A percentile compares a stretch with the other conserved stretches of the same genome.
Conservation (phyloP, 2,888 invertebrate species). For the Phaedon cochleariae region DNA sequence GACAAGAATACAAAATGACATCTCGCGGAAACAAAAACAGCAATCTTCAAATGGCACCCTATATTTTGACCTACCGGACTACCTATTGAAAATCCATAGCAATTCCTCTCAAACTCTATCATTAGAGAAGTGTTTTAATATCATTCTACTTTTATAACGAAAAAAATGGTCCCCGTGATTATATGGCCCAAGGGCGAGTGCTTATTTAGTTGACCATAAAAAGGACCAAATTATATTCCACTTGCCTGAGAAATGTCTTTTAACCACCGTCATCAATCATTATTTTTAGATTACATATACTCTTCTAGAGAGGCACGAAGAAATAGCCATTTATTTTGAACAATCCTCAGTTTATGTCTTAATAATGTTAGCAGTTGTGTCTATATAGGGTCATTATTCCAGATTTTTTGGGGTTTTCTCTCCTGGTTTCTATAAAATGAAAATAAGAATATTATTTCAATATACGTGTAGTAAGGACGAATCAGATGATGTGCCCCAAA, state of each 20-base stretch:
- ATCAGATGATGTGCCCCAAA: too few species aligned
- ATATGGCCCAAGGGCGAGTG: conserved; percentile 37
- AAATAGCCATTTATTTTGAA: conserved; percentile 34
- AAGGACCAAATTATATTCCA: conserved; percentile 45
- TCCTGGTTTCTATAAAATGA: too few species aligned
- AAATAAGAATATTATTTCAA: too few species aligned
- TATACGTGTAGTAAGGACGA: too few species aligned
- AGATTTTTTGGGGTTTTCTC: too few species aligned
- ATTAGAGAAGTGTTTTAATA: conserved; percentile 44
- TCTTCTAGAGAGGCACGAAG: conserved; percentile 23
- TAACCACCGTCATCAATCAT: conserved; percentile 39
- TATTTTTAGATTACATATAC: conserved; percentile 35
- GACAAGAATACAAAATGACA: conserved; percentile 24
- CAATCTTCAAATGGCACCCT: conserved; percentile 33
- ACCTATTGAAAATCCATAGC: conserved; percentile 38
- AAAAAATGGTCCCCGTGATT: conserved; percentile 44
- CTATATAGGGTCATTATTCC: too few species aligned
- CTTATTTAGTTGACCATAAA: conserved; percentile 42
- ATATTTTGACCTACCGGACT: conserved; percentile 32
- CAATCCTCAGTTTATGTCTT: conserved; percentile 32
- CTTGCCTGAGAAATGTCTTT: conserved; percentile 43
- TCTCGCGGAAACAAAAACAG: conserved; percentile 25
- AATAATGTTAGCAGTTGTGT: conserved; percentile 5
- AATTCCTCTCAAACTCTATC: conserved; percentile 36
- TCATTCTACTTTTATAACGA: conserved; percentile 38